Evolutionary conservation across 2,888 invertebrate genomes (phyloP).

Genomic region (Meiosimyza platycephala): DNA sequence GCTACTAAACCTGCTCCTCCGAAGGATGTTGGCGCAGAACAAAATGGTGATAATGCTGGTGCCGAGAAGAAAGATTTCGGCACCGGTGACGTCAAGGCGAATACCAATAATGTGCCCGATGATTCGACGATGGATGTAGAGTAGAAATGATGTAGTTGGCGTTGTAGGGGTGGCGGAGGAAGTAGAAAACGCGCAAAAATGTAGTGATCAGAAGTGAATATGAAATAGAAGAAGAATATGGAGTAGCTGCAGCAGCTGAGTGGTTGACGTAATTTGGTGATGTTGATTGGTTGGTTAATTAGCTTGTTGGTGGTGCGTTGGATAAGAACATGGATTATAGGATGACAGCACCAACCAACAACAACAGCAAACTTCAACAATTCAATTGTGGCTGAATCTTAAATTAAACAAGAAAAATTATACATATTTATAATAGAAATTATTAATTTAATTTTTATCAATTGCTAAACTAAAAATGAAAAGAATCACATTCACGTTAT

Average conservation of each 20-base stretch:
- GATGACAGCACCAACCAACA: slow-evolving; percentile 7
- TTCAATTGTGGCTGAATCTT: slow-evolving; percentile 14
- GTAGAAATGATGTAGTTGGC: slow-evolving; percentile 47
- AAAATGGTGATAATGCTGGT: slow-evolving; percentile 52
- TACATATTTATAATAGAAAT: slow-evolving; percentile 39
- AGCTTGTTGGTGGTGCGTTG: background rate
- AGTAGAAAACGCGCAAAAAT: slow-evolving; percentile 31
- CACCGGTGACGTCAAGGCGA: slow-evolving; percentile 46
- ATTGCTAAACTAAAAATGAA: slow-evolving; percentile 30
- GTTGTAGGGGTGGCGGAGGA: slow-evolving; percentile 38
- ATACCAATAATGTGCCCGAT: slow-evolving; percentile 51
- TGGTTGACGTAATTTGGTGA: slow-evolving; percentile 4
- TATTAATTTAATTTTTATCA: slow-evolving; percentile 36
- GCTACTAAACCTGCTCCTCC: slow-evolving; percentile 65
- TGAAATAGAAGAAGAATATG: background rate
- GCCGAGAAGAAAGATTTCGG: slow-evolving; percentile 36
- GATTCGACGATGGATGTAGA: slow-evolving; percentile 65
- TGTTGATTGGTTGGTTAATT: background rate
- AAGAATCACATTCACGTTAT: background rate
- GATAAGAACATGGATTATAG: too few relatives aligned
- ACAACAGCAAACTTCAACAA: slow-evolving; percentile 11
- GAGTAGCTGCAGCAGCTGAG: background rate
- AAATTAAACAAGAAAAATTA: slow-evolving; percentile 19
- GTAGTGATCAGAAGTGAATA: slow-evolving; percentile 27
- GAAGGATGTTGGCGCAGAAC: slow-evolving; percentile 53